phyloP scores from a whole-genome alignment of 2,113 vertebrate genomes.

The Alouatta palliata region DNA sequence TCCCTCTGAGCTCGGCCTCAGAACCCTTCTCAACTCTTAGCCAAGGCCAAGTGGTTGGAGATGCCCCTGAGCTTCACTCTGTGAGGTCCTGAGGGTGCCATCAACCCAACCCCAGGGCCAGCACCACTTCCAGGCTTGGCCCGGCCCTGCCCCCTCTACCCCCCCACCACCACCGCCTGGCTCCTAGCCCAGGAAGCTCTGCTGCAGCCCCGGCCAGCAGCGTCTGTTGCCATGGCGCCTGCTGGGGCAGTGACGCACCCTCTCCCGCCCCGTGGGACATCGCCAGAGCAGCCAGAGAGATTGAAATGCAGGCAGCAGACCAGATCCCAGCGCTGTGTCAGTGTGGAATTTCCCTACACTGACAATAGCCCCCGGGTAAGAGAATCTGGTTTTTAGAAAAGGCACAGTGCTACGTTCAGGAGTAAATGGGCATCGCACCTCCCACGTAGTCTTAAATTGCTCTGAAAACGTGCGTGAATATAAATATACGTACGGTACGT shows the following conservation, averaged over 20 bases:
- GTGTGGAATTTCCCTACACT: neutral
- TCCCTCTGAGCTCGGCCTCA: neutral
- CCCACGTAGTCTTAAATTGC: rapidly evolving
- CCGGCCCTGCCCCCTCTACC: rapidly evolving
- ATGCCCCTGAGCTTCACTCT: neutral
- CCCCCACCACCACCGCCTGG: neutral
- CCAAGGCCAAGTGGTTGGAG: neutral
- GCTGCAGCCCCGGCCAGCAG: neutral
- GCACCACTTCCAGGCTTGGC: neutral
- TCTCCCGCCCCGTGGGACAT: neutral
- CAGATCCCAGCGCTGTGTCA: neutral
- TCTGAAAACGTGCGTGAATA: neutral
- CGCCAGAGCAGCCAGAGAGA: neutral
- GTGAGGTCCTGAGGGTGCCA: neutral
- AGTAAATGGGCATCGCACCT: too few relatives aligned
- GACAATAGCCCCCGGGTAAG: rapidly evolving
- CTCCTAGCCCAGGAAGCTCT: neutral
- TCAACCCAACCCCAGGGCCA: neutral
- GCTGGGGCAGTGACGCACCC: neutral
- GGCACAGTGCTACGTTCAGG: neutral
- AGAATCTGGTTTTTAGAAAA: neutral
- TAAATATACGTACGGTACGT: rapidly evolving
- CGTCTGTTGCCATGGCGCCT: neutral
- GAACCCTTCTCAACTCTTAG: neutral
- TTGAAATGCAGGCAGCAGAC: neutral